A percentile compares a stretch with the other conserved stretches of the same genome.
These are phyloP conservation scores for Scaptodrosophila latifasciaeformis DNA, from an alignment of 2,888 invertebrate species.

Conservation along the genomic window DNA sequence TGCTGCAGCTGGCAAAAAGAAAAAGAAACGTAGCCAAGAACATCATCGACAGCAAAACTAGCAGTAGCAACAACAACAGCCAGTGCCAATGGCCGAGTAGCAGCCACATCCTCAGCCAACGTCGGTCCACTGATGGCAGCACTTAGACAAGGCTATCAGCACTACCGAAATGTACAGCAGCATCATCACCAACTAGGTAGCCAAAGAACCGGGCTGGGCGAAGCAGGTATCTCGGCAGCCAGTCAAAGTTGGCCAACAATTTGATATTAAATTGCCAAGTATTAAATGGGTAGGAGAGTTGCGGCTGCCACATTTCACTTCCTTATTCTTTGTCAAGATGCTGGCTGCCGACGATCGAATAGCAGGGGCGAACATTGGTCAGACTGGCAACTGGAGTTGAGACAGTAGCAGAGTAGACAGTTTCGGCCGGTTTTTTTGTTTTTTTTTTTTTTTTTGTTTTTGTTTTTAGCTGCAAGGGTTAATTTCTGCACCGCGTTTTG, in stretches of 20 bases:
- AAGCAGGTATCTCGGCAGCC: conserved; percentile 15
- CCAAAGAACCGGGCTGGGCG: too few species aligned
- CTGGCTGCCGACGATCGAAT: neutral
- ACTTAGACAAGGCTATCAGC: conserved; percentile 70
- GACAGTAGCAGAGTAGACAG: conserved; percentile 44
- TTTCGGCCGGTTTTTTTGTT: conserved; percentile 20
- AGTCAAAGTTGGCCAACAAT: conserved; percentile 64
- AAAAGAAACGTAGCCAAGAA: conserved; percentile 43
- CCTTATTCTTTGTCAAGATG: conserved; percentile 61
- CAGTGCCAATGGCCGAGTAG: conserved; percentile 9
- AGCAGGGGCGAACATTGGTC: neutral
- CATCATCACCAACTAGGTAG: conserved; percentile 5
- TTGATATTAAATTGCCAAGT: conserved; percentile 70
- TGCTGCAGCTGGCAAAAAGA: neutral
- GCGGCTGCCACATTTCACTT: conserved; percentile 51
- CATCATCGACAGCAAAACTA: too few species aligned
- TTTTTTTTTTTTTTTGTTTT: conserved; percentile 25
- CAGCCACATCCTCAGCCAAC: conserved; percentile 5
- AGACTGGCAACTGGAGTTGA: conserved; percentile 8
- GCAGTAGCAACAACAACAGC: conserved; percentile 29
- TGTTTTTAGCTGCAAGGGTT: conserved; percentile 65
- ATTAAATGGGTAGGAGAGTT: conserved; percentile 61
- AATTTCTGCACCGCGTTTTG: conserved; percentile 50
- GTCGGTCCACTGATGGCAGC: conserved; percentile 59
- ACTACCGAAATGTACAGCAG: conserved; percentile 34